Conservation (phyloP, 2,888 invertebrate genomes). For the Oscheius onirici region DNA sequence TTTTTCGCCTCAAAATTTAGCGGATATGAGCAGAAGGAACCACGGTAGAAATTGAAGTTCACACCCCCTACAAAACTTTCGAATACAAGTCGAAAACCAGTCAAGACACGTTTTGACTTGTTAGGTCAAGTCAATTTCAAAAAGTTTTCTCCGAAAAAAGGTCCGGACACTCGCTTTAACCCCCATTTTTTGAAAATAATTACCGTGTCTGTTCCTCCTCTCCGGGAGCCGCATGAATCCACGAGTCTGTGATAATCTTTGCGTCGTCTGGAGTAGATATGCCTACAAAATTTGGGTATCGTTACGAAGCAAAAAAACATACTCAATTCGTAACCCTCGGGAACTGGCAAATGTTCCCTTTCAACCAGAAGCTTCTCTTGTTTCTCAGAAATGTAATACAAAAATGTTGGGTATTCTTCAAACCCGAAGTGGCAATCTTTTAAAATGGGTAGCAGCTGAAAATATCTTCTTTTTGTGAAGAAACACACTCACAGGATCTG, state of each 20-base stretch:
- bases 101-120: too few relatives aligned
- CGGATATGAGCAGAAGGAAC: too few relatives aligned
- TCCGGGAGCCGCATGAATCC: not conserved
- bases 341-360: not conserved
- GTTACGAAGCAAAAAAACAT: not conserved
- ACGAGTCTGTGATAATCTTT: not conserved
- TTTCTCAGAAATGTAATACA: conserved; percentile 4
- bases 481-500: not conserved
- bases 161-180: too few relatives aligned
- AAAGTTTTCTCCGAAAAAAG: too few relatives aligned
- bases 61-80: too few relatives aligned
- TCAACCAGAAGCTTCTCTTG: not conserved
- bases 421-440: not conserved
- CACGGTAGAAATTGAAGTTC: too few relatives aligned
- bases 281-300: not conserved
- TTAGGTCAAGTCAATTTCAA: too few relatives aligned
- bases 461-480: not conserved
- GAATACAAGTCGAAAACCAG: too few relatives aligned
- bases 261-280: not conserved
- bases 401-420: not conserved
- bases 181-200: too few relatives aligned
- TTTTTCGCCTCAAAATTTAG: too few relatives aligned
- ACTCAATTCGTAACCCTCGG: conserved; percentile 16
- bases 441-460: not conserved
- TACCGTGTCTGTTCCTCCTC: conserved; percentile 8